Base-by-base conservation (phyloP, 2,888 invertebrate species). In the Miltochrista miniata region DNA sequence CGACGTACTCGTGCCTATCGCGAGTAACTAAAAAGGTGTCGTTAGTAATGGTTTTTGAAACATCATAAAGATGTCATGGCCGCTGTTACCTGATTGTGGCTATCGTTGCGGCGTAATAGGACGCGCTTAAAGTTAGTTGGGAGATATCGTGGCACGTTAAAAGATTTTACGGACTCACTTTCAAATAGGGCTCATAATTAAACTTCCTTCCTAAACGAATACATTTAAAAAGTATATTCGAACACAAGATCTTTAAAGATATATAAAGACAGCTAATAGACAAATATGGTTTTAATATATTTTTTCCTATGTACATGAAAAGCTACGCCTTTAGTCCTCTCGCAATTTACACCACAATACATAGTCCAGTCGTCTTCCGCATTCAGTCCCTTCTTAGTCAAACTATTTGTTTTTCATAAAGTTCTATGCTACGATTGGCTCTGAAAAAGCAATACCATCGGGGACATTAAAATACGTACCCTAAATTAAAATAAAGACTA, bases 11-110 rank as follows among this genome's bases (percentile, higher is more conserved):
- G 83, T 79, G 74, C 78, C 78, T 91, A 90, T 91, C 90, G 72
- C 80, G 60, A 75, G 87, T 90, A 91, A 91, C 91, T 91, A 90
- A 90, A 89, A 90, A 89, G 90, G 91, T 90, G 91, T 91, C 90
- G 89, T 90, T 89, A 87, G 87, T 91, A 89, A 91, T 91, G 91
- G 89, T 85, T 83, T 90, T 85, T 85, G 87, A 87, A 83, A 84
- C 90, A 85, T 91, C 91, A 91, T 91, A 91, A 91, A 91, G 91
- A 90, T 91, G 91, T 91, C 91, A 90, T 68, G 68, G 72, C 61
- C 79, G 81, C 88, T 87, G 85, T 90, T 89, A 88, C 83, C 81
- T 69, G 91, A 90, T 91, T 90, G 86, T 80, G 73, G 79, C 68
- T 91, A 91, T 90, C 91, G 63, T 71, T 52, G 68, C 70, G 51